Percentiles rank a stretch among this genome's conserved stretches.
phyloP scores from a whole-genome alignment of 2,888 invertebrate genomes.

The Drosophila birchii region DNA sequence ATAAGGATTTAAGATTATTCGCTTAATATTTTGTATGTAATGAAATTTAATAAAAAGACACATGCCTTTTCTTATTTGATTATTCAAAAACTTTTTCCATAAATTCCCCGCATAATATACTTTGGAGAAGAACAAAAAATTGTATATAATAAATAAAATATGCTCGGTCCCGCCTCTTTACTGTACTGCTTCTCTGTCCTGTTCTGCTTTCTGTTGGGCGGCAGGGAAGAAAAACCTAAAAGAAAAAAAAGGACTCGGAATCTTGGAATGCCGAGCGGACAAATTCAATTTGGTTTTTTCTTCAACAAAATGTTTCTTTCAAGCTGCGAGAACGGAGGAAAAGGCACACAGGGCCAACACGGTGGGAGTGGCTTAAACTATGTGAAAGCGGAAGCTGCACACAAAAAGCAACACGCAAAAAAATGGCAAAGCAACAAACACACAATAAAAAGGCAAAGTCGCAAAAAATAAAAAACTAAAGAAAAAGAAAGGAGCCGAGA shows the following conservation, averaged over 20 bases:
- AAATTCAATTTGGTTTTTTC: slow-evolving; percentile 42
- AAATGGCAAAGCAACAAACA: slow-evolving; percentile 10
- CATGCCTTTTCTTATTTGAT: background rate
- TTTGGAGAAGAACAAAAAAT: background rate
- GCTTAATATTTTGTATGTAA: background rate
- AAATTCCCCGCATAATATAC: background rate
- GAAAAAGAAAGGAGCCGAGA: slow-evolving; percentile 4
- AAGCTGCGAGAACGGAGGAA: slow-evolving; percentile 13
- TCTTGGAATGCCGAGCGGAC: slow-evolving; percentile 38
- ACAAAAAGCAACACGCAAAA: slow-evolving; percentile 33
- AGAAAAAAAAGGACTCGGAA: slow-evolving; percentile 7
- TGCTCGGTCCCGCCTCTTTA: slow-evolving; percentile 7
- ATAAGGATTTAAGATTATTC: background rate
- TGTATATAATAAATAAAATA: slow-evolving; percentile 2
- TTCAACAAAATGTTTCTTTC: slow-evolving; percentile 51
- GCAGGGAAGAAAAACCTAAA: background rate
- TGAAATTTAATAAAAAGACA: background rate
- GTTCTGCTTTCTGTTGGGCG: slow-evolving; percentile 16
- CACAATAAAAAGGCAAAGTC: slow-evolving; percentile 9
- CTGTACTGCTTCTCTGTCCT: slow-evolving; percentile 3
- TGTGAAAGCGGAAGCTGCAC: slow-evolving; percentile 42
- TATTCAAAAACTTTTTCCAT: background rate
- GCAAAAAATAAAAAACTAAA: background rate
- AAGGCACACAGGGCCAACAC: background rate
- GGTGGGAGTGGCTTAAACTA: slow-evolving; percentile 31